A percentile compares a stretch with the other conserved stretches of the same genome.
Evolutionary conservation across 2,797 vertebrate genomes (phyloP).

Genomic region (Apodemus agrarius): DNA sequence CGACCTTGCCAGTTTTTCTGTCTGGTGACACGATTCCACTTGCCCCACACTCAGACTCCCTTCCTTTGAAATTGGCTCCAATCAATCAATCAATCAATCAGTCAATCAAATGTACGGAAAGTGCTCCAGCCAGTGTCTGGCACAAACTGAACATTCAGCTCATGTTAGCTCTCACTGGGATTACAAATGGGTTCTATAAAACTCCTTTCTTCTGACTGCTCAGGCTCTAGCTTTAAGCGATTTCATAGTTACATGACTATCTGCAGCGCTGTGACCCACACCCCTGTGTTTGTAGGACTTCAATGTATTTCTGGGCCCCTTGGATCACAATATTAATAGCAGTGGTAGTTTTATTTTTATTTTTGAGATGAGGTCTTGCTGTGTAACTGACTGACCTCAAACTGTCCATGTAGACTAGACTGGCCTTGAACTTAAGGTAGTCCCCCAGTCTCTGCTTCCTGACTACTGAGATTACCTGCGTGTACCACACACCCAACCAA

Average conservation of each 20-base stretch:
- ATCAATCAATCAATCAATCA: neutral
- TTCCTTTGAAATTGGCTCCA: neutral
- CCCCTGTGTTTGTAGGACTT: neutral
- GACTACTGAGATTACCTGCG: neutral
- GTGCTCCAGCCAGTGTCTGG: neutral
- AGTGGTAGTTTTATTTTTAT: neutral
- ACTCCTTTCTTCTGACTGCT: slow-evolving; percentile 40
- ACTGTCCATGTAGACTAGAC: neutral
- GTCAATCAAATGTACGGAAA: neutral
- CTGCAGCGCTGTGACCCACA: neutral
- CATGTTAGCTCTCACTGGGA: neutral
- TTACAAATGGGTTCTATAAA: neutral
- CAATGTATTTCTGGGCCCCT: neutral
- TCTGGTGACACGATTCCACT: neutral
- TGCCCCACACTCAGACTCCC: neutral
- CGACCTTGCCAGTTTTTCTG: neutral
- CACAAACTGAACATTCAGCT: slow-evolving; percentile 1
- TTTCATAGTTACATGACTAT: neutral
- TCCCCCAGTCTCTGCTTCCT: neutral
- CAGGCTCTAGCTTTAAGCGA: neutral
- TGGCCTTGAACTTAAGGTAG: neutral
- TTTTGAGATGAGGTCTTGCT: neutral
- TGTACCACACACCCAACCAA: neutral
- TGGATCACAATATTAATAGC: neutral
- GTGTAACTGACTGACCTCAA: neutral